A percentile compares a stretch with the other conserved stretches of the same genome.
Evolutionary conservation across 2,888 invertebrate species (phyloP).

Genomic region (Lepidocyrtoides sp.): DNA sequence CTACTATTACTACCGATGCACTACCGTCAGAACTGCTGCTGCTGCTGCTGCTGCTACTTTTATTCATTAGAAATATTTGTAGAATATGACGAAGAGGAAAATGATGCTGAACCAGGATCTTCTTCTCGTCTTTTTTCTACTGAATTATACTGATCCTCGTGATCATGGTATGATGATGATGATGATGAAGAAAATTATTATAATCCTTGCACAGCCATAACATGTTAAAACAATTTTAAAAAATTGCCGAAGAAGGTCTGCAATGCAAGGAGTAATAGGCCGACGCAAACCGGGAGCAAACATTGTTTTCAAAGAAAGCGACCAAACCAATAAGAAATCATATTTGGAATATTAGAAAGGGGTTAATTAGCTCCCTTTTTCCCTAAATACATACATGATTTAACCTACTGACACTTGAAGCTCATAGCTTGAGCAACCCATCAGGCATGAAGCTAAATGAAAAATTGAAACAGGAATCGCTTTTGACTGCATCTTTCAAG

Average conservation of each 20-base stretch:
- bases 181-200: background rate
- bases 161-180: background rate
- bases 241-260: background rate
- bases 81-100: constrained; percentile 4
- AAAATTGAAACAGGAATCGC: constrained; percentile 20
- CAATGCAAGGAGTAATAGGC: background rate
- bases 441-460: background rate
- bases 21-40: background rate
- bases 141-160: constrained; percentile 15
- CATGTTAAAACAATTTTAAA: too few relatives aligned
- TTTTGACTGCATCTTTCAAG: background rate
- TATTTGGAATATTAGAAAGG: background rate
- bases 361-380: constrained; percentile 23
- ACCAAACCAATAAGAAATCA: constrained; percentile 1
- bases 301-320: background rate
- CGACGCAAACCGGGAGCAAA: background rate
- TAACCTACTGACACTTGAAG: constrained; percentile 45
- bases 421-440: background rate
- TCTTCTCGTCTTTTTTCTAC: background rate
- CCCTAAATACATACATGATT: constrained; percentile 12
- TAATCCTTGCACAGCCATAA: background rate
- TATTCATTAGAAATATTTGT: constrained; percentile 27
- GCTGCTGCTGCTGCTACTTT: background rate
- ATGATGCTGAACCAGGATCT: constrained; percentile 63
- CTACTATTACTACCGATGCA: constrained; percentile 8